Evolutionary conservation across 2,113 vertebrate species (phyloP), one percentile per base, ranked within the genome.

Genomic region (Ophthalmolycus amberensis): DNA sequence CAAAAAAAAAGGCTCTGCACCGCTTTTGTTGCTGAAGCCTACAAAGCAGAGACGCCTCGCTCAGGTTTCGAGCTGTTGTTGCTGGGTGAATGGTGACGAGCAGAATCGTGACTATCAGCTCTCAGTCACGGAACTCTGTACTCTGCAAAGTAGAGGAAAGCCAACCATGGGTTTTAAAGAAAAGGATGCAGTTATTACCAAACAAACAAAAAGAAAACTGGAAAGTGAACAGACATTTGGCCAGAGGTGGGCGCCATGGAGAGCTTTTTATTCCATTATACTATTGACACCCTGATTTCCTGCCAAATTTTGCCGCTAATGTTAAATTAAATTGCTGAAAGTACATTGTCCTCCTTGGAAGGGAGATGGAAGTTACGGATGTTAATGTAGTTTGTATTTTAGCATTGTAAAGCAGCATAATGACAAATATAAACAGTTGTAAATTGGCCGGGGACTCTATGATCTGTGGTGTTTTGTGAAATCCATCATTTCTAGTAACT

Each of bases 31-130:
- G 73, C 34, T 16, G 4, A 4, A 34, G 20, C 15, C 60, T 46
- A 46, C 27, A 68, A 62, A 72, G 68, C 44, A 4, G 5, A 29
- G 9, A 0, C 25, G 2, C 72, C n/a, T 22, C n/a, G 58, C 22
- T 64, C 18, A 27, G 14, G 3, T 65, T 27, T 42, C 11, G 56
- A 20, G 50, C 59, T 71, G 72, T 11, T 46, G 64, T 42, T 70
- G 65, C 48, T 76, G 27, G 12, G 46, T 59, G 58, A 79, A 59
- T 50, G 42, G 16, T 60, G 52, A 77, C 10, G 9, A 42, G 37
- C 11, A 46, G 42, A 44, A 63, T 68, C 11, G n/a, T 59, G 67
- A 71, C 48, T 22, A 18, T 38, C 0, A 16, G 37, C 54, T 46
- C 27, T 79, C 48, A 52, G 15, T 27, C 10, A 46, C 5, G 11